phyloP scores from a whole-genome alignment of 2,113 vertebrate genomes.

The Catagonus wagneri region DNA sequence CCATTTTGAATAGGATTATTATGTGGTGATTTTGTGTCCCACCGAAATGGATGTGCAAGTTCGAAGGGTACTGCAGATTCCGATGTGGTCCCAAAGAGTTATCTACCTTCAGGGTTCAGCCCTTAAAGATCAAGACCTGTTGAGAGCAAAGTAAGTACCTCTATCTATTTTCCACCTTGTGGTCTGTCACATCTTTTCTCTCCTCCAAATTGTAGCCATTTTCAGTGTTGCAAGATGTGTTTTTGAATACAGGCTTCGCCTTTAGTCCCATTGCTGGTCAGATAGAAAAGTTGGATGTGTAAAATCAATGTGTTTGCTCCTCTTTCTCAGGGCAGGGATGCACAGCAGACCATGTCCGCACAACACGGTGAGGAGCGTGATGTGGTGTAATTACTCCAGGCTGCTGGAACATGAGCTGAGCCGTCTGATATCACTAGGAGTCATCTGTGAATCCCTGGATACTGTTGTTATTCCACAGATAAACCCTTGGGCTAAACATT shows the following conservation, averaged over 20 bases:
- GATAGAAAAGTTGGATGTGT: background rate
- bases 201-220: background rate
- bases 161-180: background rate
- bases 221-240: background rate
- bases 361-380: fast-evolving
- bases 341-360: background rate
- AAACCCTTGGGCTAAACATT: background rate
- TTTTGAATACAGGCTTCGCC: background rate
- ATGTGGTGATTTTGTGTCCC: slow-evolving; percentile 92
- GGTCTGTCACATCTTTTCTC: background rate
- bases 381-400: background rate
- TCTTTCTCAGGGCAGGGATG: background rate
- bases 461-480: background rate
- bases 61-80: slow-evolving; percentile 91
- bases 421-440: background rate
- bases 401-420: background rate
- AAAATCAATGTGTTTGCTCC: background rate
- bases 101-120: slow-evolving; percentile 93
- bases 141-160: slow-evolving; percentile 91
- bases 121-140: slow-evolving; percentile 92
- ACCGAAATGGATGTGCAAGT: slow-evolving; percentile 93
- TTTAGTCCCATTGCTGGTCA: background rate
- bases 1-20: slow-evolving; percentile 89
- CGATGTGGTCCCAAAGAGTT: slow-evolving; percentile 93
- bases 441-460: background rate